phyloP scores from a whole-genome alignment of 2,888 invertebrate species.

The Macroteleia sp. region DNA sequence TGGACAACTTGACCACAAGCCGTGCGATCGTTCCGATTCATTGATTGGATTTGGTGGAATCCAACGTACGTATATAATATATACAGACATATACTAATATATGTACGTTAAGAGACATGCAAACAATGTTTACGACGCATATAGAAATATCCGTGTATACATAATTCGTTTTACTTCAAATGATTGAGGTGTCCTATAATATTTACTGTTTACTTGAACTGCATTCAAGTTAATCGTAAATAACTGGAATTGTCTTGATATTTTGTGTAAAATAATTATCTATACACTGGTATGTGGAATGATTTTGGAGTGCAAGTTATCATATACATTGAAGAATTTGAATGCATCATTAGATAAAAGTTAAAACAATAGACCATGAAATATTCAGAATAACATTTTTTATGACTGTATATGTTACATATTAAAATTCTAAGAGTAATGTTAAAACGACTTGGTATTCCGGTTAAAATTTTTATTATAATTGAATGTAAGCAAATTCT shows the following conservation, averaged over 20 bases:
- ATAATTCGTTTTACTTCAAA: not conserved
- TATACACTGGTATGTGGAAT: constrained; percentile 59
- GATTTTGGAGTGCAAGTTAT: not conserved
- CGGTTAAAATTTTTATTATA: too few species aligned
- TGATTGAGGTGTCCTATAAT: not conserved
- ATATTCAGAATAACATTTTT: too few species aligned
- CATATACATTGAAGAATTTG: not conserved
- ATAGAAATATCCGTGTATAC: constrained; percentile 5
- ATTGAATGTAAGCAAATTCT: not conserved
- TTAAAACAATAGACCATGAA: too few species aligned
- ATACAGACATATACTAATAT: constrained; percentile 73
- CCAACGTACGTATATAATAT: constrained; percentile 78
- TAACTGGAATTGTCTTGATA: not conserved
- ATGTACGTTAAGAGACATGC: constrained; percentile 59
- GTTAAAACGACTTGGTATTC: too few species aligned
- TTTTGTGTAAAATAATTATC: constrained; percentile 2
- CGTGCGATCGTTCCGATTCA: constrained; percentile 77
- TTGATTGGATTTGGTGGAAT: constrained; percentile 79
- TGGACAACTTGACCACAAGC: constrained; percentile 79
- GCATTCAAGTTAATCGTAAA: not conserved
- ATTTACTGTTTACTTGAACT: constrained; percentile 4
- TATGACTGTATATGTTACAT: too few species aligned
- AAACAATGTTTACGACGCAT: constrained; percentile 27
- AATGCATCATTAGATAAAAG: too few species aligned
- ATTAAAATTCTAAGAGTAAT: too few species aligned